Conservation (phyloP, 2,888 invertebrate genomes). For the Mimumesa dahlbomi region DNA sequence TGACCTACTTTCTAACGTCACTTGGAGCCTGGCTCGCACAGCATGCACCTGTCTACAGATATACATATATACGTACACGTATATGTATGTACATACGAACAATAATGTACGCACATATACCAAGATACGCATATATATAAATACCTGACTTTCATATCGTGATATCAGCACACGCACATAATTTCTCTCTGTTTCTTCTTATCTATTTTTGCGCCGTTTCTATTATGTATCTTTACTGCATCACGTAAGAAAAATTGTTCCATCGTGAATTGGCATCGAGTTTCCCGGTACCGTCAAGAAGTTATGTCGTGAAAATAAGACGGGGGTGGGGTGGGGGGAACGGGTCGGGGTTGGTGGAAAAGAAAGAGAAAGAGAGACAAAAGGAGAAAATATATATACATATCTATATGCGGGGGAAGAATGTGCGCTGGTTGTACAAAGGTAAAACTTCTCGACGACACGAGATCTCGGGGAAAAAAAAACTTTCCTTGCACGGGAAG, state of each 20-base stretch:
- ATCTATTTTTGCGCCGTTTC: slow-evolving; percentile 34
- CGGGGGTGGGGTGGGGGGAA: neutral
- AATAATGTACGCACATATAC: slow-evolving; percentile 26
- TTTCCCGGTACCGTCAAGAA: slow-evolving; percentile 28
- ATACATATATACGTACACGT: slow-evolving; percentile 20
- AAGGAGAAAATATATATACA: neutral
- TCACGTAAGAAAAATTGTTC: slow-evolving; percentile 31
- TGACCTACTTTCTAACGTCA: slow-evolving; percentile 60
- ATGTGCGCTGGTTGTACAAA: slow-evolving; percentile 17
- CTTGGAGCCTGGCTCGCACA: slow-evolving; percentile 66
- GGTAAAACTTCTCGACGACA: slow-evolving; percentile 39
- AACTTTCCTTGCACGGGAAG: neutral
- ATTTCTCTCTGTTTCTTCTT: slow-evolving; percentile 29
- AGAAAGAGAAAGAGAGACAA: slow-evolving; percentile 3
- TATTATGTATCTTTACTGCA: slow-evolving; percentile 19
- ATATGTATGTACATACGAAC: neutral
- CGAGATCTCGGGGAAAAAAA: slow-evolving; percentile 36
- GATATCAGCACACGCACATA: slow-evolving; percentile 44
- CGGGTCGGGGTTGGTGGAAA: neutral
- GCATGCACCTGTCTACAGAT: slow-evolving; percentile 61
- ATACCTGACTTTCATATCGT: slow-evolving; percentile 37
- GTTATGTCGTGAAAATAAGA: slow-evolving; percentile 5
- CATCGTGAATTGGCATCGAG: slow-evolving; percentile 34
- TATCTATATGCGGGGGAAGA: slow-evolving; percentile 5
- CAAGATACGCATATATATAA: slow-evolving; percentile 19